Evolutionary conservation across 2,797 vertebrate genomes (phyloP), one percentile per base, ranked within the genome.

Genomic region (Sardinella longiceps): DNA sequence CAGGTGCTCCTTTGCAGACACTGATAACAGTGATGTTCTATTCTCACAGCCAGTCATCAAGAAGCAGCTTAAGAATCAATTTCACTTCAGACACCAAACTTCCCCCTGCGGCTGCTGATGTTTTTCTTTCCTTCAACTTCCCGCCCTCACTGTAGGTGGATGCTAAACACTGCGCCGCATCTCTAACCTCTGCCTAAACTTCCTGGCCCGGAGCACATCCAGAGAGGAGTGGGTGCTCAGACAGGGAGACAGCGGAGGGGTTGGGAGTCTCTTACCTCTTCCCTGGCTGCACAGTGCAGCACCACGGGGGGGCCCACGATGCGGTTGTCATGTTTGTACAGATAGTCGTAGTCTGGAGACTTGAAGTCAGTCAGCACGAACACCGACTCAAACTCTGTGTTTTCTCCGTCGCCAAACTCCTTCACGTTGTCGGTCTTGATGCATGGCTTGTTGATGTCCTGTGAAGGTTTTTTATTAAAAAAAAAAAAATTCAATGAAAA

Each of bases 281-380:
- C 94, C 88, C 94, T 98, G 0, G 92, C 94, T 7, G 97, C 97
- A 91, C 96, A 99, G 83, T 93, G 94, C 88, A 99, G 91, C 53
- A 99, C 89, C 1, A 99, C 94, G 0, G 98, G 97, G n/a, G 98
- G 98, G 1, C 98, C 98, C 2, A 99, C 80, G 33, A 99, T 96
- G 85, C 98, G 96, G 91, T 94, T 97, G 11, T 98, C 97, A 0
- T 92, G 93, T 89, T 97, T 98, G 93, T 97, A 94, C 87, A 99
- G 95, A 82, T 95, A 96, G 88, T 51, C 93, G 86, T 97, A 99
- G 84, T 96, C 85, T 1, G 96, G 89, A 86, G 94, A 93, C 87
- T 97, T 92, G 84, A 99, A 99, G 91, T 99, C 95, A 51, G 90
- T 88, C 30, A 99, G 93, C 87, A 99, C 91, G 0, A 98, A 99